These are phyloP conservation scores for Aulostomus chinensis DNA, from an alignment of 2,797 vertebrate genomes.

Conservation along the genomic window DNA sequence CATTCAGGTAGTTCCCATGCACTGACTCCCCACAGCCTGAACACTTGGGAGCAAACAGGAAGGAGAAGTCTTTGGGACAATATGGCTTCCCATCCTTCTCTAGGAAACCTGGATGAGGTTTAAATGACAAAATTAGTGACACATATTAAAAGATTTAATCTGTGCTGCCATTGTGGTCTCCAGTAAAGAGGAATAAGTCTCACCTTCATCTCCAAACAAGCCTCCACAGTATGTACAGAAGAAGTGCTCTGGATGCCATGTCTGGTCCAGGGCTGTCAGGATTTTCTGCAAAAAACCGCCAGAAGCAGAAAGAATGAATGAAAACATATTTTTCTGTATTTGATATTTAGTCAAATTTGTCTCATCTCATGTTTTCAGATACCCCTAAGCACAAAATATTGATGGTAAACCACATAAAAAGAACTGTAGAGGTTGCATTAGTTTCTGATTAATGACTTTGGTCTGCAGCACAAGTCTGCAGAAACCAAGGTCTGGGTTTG, in stretches of 20 bases:
- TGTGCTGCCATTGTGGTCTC: slow-evolving; percentile 19
- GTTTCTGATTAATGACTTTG: slow-evolving; percentile 46
- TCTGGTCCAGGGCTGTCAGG: slow-evolving; percentile 88
- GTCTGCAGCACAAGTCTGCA: slow-evolving; percentile 28
- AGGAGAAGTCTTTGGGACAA: slow-evolving; percentile 87
- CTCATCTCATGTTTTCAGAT: slow-evolving; percentile 29
- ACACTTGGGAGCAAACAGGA: slow-evolving; percentile 89
- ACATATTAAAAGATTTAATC: not conserved
- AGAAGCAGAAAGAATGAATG: slow-evolving; percentile 16
- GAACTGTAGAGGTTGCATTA: slow-evolving; percentile 18
- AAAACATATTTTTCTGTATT: slow-evolving; percentile 12
- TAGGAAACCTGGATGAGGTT: slow-evolving; percentile 78
- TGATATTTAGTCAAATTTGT: slow-evolving; percentile 21
- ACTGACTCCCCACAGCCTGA: slow-evolving; percentile 86
- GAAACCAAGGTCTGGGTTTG: slow-evolving; percentile 38
- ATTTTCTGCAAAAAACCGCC: slow-evolving; percentile 82
- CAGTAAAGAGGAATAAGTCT: slow-evolving; percentile 14
- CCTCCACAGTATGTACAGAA: slow-evolving; percentile 90
- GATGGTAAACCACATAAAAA: slow-evolving; percentile 13
- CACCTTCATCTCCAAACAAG: slow-evolving; percentile 86
- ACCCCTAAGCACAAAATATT: slow-evolving; percentile 20
- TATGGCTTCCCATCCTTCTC: slow-evolving; percentile 88
- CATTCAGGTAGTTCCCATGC: slow-evolving; percentile 86
- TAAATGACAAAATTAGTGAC: not conserved
- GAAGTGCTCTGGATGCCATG: slow-evolving; percentile 95